phyloP scores from a whole-genome alignment of 2,888 invertebrate genomes.

The Biston stratarius region DNA sequence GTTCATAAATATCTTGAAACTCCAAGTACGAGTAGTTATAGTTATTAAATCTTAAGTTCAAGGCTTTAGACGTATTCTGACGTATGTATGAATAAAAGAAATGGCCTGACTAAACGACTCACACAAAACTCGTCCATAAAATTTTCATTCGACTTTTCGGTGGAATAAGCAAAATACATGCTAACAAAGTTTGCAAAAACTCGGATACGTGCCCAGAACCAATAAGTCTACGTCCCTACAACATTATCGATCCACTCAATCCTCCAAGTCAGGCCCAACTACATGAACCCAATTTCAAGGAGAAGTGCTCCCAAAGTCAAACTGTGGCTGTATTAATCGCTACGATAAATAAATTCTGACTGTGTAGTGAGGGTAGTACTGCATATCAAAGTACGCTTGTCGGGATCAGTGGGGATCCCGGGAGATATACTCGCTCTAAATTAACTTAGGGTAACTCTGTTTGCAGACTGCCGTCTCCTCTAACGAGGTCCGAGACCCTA shows the following conservation, averaged over 20 bases:
- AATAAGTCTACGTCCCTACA: constrained; percentile 37
- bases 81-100: neutral
- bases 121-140: neutral
- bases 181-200: constrained; percentile 30
- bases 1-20: no score
- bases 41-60: neutral
- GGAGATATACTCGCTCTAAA: constrained; percentile 72
- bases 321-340: constrained; percentile 45
- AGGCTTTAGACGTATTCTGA: constrained; percentile 1
- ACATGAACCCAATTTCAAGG: constrained; percentile 43
- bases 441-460: constrained; percentile 82
- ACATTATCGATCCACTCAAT: constrained; percentile 38
- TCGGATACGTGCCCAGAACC: constrained; percentile 39
- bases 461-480: constrained; percentile 76
- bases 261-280: constrained; percentile 33
- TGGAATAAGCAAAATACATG: constrained; percentile 32
- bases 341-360: constrained; percentile 61
- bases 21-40: no score
- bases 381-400: constrained; percentile 71
- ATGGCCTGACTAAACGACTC: neutral
- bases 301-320: constrained; percentile 44
- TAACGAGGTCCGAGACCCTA: constrained; percentile 78
- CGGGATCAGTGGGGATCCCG: constrained; percentile 67
- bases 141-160: constrained; percentile 10
- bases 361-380: constrained; percentile 60